Evolutionary conservation across 2,888 invertebrate species (phyloP), one percentile per base, ranked within the genome.

Genomic region (Sesia apiformis): DNA sequence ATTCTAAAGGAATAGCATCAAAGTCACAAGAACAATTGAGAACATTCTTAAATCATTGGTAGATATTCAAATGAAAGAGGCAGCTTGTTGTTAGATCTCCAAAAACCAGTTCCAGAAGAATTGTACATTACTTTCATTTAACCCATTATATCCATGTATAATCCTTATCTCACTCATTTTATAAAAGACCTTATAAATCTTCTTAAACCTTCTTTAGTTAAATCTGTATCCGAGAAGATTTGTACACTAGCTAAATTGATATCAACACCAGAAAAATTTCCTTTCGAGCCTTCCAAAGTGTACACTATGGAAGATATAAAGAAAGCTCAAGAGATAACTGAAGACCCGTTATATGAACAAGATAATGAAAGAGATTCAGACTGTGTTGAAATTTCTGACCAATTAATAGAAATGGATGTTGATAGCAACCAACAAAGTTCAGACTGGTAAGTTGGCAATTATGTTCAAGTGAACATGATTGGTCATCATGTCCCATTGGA

Each of bases 401-500:
- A 43, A 42, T 49, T 51, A 53, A 41, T 8, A 43, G 49, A 43
- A 51, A 41, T 7, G 41, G 50, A 40, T 52, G 49, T 49, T 55
- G 55, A 51, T 7, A 42, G 5, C 42, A 42, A 42, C 42, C 5
- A 7, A 42, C 7, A 7, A 42, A 42, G 3, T 42, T 42, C 3
- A 42, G 1, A 42, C 42, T 6, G 61, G 71, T 76, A 7, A 69
- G 82, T 64, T 90, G 85, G 86, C 74, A 72, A 63, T 60, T 78
- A 55, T 71, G 81, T 58, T 62, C 79, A 57, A 57, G 57, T 64
- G 70, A 66, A 52, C 60, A 69, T 54, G 66, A 78, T 56, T 92
- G 92, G 92, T 63, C 72, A 39, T 61, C 61, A 49, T 90, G 84
- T 65, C 90, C 91, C 7, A 81, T 91, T 64, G 92, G 92, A 38